These are phyloP conservation scores for Myioborus melanocephalus DNA, from an alignment of 2,797 vertebrate species.

Conservation along the genomic window DNA sequence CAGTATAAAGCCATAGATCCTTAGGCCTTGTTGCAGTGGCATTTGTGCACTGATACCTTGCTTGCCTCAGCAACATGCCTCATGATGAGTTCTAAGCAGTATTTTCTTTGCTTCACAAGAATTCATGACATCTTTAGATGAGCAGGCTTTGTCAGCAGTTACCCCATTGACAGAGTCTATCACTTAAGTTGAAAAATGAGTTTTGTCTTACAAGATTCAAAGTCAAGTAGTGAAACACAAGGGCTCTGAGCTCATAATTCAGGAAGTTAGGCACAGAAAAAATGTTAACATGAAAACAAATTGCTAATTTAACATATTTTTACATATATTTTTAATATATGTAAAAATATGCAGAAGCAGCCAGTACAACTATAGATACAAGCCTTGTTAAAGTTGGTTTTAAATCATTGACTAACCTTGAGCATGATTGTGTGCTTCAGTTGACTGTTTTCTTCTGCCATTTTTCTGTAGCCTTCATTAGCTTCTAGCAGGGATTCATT, in stretches of 20 bases:
- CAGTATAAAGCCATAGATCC: background rate
- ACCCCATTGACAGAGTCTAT: background rate
- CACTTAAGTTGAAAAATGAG: background rate
- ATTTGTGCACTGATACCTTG: background rate
- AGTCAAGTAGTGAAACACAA: background rate
- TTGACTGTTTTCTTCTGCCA: slow-evolving; percentile 62
- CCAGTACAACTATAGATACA: background rate
- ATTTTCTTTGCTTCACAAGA: background rate
- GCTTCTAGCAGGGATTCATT: slow-evolving; percentile 59
- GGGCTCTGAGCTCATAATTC: background rate
- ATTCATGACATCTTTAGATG: background rate
- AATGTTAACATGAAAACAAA: background rate
- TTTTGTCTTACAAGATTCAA: background rate
- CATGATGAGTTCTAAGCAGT: background rate
- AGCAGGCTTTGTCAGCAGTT: background rate
- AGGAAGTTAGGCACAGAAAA: background rate
- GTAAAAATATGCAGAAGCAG: background rate
- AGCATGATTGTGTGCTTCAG: slow-evolving; percentile 56
- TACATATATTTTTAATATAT: background rate
- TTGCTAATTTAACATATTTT: background rate
- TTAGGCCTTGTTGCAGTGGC: background rate
- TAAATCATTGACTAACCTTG: slow-evolving; percentile 42
- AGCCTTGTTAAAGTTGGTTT: background rate
- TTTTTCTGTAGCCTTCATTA: slow-evolving; percentile 50
- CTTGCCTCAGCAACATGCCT: background rate